Conservation (phyloP, 2,888 invertebrate genomes). For the Drosophila birchii region DNA sequence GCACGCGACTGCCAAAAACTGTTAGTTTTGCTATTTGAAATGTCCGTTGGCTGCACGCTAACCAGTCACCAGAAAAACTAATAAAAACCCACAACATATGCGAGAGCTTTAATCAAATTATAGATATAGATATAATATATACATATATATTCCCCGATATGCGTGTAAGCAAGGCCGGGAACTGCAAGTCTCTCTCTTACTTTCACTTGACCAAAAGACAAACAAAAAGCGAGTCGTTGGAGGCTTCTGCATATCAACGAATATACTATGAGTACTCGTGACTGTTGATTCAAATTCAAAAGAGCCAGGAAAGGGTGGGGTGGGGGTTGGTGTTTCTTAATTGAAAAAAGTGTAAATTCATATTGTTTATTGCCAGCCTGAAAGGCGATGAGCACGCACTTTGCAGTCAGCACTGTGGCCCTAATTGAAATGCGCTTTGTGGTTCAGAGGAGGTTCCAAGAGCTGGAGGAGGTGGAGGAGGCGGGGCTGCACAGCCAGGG, state of each 20-base stretch:
- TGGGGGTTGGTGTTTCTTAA: conserved; percentile 51
- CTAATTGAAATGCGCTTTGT: conserved; percentile 60
- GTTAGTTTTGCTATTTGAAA: conserved; percentile 23
- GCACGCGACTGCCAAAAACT: conserved; percentile 29
- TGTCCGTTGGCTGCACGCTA: conserved; percentile 28
- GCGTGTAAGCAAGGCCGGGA: conserved; percentile 31
- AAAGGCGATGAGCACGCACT: conserved; percentile 64
- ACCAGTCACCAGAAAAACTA: conserved; percentile 18
- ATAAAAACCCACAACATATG: conserved; percentile 4
- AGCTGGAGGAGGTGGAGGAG: not conserved
- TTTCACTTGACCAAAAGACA: conserved; percentile 62
- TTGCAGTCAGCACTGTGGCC: conserved; percentile 45
- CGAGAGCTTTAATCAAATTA: conserved; percentile 36
- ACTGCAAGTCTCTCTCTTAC: conserved; percentile 38
- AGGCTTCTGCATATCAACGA: conserved; percentile 67
- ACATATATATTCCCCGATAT: conserved; percentile 9
- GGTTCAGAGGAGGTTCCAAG: conserved; percentile 1
- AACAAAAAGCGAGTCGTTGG: conserved; percentile 46
- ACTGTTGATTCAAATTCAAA: conserved; percentile 31
- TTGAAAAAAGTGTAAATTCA: conserved; percentile 68
- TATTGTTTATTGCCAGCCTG: conserved; percentile 49
- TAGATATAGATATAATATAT: too few relatives aligned
- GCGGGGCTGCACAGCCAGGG: conserved; percentile 56
- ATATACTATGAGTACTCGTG: conserved; percentile 35
- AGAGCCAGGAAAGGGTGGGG: conserved; percentile 9